Conservation (phyloP, 2,113 vertebrate species). For the Vanacampus margaritifer region DNA sequence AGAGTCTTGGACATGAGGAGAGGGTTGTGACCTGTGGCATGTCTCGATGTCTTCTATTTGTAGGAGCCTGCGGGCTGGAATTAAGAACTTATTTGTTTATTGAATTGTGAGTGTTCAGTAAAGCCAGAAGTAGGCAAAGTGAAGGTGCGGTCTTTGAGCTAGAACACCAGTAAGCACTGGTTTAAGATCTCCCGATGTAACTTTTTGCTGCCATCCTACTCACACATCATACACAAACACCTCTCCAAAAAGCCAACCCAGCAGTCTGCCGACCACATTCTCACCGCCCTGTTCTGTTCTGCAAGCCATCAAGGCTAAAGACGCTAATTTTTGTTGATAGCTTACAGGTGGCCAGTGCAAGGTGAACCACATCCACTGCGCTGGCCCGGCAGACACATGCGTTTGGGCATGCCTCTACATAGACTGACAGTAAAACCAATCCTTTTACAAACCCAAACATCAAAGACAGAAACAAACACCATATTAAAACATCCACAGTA, state of each 20-base stretch:
- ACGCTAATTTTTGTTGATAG: conserved; percentile 75
- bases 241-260: conserved; percentile 24
- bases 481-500: conserved; percentile 51
- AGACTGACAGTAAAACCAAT: conserved; percentile 42
- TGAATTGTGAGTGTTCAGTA: conserved; percentile 56
- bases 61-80: conserved; percentile 53
- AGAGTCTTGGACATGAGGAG: conserved; percentile 41
- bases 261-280: conserved; percentile 45
- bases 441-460: conserved; percentile 65
- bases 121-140: conserved; percentile 40
- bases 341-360: conserved; percentile 77
- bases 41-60: conserved; percentile 37
- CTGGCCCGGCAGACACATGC: conserved; percentile 38
- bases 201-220: conserved; percentile 18
- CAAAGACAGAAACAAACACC: conserved; percentile 62
- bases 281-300: conserved; percentile 58
- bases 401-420: conserved; percentile 23
- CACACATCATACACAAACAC: conserved; percentile 21
- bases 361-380: conserved; percentile 68
- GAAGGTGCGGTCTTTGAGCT: conserved; percentile 51
- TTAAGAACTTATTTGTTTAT: conserved; percentile 74
- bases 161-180: conserved; percentile 37
- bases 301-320: conserved; percentile 73
- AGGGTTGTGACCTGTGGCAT: conserved; percentile 41
- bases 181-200: conserved; percentile 19